phyloP scores from a whole-genome alignment of 2,888 invertebrate species.

The Ctenicera cuprea region DNA sequence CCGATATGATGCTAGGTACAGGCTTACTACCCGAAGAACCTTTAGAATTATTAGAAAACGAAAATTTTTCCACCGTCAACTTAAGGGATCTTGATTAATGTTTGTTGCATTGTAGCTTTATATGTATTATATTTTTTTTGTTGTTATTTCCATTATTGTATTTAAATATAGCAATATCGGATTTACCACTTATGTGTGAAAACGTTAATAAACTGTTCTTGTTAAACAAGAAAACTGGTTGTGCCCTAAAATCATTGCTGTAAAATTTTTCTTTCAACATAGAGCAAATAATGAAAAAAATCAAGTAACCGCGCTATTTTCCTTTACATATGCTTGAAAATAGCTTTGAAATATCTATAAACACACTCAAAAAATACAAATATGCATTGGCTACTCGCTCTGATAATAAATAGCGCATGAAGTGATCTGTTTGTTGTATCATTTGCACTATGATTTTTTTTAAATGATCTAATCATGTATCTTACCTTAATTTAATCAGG shows the following conservation, averaged over 20 bases:
- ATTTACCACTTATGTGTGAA: not conserved
- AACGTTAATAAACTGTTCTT: not conserved
- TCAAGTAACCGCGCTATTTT: too few species aligned
- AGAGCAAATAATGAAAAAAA: not conserved
- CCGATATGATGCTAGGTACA: constrained; percentile 62
- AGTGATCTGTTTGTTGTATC: not conserved
- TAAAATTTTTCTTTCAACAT: not conserved
- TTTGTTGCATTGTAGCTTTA: constrained; percentile 17
- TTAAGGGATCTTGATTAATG: constrained; percentile 59
- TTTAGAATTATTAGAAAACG: constrained; percentile 59
- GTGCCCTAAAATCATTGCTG: not conserved
- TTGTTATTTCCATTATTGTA: not conserved
- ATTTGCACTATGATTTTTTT: not conserved
- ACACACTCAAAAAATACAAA: too few species aligned
- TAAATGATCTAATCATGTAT: not conserved
- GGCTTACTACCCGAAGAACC: constrained; percentile 50
- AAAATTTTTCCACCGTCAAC: constrained; percentile 65
- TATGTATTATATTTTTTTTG: constrained; percentile 13
- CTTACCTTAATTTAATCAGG: not conserved
- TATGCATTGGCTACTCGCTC: too few species aligned
- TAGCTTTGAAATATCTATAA: too few species aligned
- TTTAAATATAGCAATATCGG: not conserved
- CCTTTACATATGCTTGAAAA: too few species aligned
- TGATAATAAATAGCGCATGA: too few species aligned
- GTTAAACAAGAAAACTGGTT: not conserved